phyloP scores from a whole-genome alignment of 2,113 vertebrate genomes.

The Carassius gibelio region DNA sequence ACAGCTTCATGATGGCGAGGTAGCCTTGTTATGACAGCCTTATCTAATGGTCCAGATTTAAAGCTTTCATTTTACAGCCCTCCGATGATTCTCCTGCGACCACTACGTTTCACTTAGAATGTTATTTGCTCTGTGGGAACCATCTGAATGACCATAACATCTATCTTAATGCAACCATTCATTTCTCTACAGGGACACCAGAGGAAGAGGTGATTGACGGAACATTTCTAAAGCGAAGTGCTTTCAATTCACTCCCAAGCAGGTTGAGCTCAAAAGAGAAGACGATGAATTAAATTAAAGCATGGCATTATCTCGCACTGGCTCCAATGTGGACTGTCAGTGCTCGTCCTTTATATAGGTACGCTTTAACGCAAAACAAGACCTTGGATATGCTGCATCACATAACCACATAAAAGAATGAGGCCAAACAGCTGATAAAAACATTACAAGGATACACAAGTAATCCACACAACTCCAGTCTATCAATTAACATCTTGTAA shows the following conservation, averaged over 20 bases:
- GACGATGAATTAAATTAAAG: conserved; percentile 40
- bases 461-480: too few relatives aligned
- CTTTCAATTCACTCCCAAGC: neutral
- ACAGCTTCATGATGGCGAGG: conserved; percentile 1
- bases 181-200: conserved; percentile 52
- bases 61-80: conserved; percentile 52
- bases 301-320: neutral
- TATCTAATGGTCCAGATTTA: conserved; percentile 54
- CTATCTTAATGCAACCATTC: conserved; percentile 54
- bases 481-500: too few relatives aligned
- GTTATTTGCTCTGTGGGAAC: conserved; percentile 57
- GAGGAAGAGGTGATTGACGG: conserved; percentile 45
- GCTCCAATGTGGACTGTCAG: neutral
- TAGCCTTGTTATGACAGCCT: conserved; percentile 48
- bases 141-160: conserved; percentile 50
- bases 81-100: conserved; percentile 53
- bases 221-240: conserved; percentile 18
- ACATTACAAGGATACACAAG: too few relatives aligned
- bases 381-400: neutral
- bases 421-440: too few relatives aligned
- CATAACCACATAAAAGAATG: neutral
- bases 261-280: conserved; percentile 12
- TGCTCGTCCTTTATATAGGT: neutral
- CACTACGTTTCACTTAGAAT: conserved; percentile 52
- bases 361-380: neutral